Evolutionary conservation across 2,888 invertebrate species (phyloP).

Genomic region (Gymnoscelis rufifasciata): DNA sequence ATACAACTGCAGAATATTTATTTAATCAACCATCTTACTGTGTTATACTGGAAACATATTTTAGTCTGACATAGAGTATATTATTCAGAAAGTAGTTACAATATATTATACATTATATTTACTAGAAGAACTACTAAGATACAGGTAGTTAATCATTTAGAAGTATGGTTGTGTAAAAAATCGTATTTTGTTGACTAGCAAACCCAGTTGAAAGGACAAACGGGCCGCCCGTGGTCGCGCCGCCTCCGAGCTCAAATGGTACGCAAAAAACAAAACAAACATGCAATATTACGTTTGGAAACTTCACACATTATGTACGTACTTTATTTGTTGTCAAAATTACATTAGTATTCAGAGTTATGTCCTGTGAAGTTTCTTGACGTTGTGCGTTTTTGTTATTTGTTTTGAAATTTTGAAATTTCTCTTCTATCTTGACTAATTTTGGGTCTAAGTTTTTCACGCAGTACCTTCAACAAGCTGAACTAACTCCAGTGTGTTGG

Average conservation of each 20-base stretch:
- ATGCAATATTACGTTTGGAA: conserved; percentile 8
- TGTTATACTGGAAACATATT: too few species aligned
- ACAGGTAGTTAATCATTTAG: conserved; percentile 5
- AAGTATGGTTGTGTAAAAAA: conserved; percentile 15
- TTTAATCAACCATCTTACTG: too few species aligned
- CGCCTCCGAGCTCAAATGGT: conserved; percentile 17
- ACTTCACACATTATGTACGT: conserved; percentile 13
- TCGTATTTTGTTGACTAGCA: conserved; percentile 9
- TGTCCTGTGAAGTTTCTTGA: conserved; percentile 7
- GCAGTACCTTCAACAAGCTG: conserved; percentile 1
- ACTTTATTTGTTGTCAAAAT: too few species aligned
- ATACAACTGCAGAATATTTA: too few species aligned
- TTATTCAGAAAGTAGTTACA: too few species aligned
- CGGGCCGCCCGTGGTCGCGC: conserved; percentile 6
- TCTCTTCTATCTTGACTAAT: conserved; percentile 11
- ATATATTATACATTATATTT: too few species aligned
- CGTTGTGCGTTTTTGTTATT: conserved; percentile 4
- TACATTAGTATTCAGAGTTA: too few species aligned
- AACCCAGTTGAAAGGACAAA: conserved; percentile 9
- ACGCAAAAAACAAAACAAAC: conserved; percentile 6
- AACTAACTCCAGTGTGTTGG: conserved; percentile 12
- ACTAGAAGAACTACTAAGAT: too few species aligned
- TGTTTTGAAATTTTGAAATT: conserved; percentile 5
- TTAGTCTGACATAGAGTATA: too few species aligned
- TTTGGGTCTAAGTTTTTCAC: conserved; percentile 6